Base-by-base conservation (phyloP, 2,888 invertebrate genomes). In the Orthosia incerta region DNA sequence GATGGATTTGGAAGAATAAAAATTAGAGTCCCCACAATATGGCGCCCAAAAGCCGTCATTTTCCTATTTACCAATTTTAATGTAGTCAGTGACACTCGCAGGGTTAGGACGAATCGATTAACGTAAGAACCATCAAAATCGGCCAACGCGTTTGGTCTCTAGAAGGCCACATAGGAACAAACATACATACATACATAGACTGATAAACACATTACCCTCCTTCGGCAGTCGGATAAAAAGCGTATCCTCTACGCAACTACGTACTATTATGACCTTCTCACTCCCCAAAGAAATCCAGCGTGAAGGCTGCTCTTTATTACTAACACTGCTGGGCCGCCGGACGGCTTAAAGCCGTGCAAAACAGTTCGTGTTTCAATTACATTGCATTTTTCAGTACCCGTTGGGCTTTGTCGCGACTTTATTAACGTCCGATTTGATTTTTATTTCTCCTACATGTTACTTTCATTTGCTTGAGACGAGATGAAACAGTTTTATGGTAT, bases 341-440 rank as follows among this genome's bases (percentile, higher is more conserved):
- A 39, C 39, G 13, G 5, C 26, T 23, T 20, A 57, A 76, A 63
- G 39, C 39, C 51, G 4, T 57, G n/a, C n/a, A 63, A 63, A 68
- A 59, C 23, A 72, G 26, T 53, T 63, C 39, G 26, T 48, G 20
- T 39, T 72, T 26, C 57, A 76, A 79, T 64, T 53, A 72, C 31
- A 26, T 72, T 72, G n/a, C 79, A 79, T 79, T 57, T 73, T 79
- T 79, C 46, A 79, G 63, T 57, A 51, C 26, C 62, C 56, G n/a
- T n/a, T 48, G 46, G 50, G 46, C 46, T 79, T 61, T 46, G 56
- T 57, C 57, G 26, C 13, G 56, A 48, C 51, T 79, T 72, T 59
- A 63, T 57, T 53, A 77, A 75, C 59, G 39, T 72, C 51, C 31
- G 31, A 72, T 57, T 76, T 63, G 20, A 64, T 59, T 79, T 63